phyloP scores from a whole-genome alignment of 2,888 invertebrate species.

The Acleris literana region DNA sequence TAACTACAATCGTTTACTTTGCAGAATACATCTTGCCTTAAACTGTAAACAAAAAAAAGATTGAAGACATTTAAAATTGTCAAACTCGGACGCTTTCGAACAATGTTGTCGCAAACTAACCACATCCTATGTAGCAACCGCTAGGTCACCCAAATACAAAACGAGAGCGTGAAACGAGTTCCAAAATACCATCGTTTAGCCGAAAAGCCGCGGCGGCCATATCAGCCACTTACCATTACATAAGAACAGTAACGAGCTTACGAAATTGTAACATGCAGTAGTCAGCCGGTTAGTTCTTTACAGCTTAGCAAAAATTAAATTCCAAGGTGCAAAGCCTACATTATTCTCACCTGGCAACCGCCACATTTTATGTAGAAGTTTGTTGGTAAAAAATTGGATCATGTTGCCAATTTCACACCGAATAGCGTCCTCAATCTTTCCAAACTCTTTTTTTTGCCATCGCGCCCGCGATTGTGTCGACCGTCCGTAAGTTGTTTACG shows the following conservation, averaged over 20 bases:
- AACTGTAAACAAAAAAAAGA: too few species aligned
- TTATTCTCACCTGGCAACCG: too few species aligned
- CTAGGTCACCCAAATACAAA: slow-evolving; percentile 22
- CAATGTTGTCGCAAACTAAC: slow-evolving; percentile 1
- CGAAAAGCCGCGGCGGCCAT: slow-evolving; percentile 6
- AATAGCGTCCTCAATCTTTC: too few species aligned
- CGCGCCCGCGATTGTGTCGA: too few species aligned
- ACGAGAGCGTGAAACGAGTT: slow-evolving; percentile 26
- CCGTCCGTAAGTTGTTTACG: too few species aligned
- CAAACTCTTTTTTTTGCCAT: too few species aligned
- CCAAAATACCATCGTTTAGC: slow-evolving; percentile 17
- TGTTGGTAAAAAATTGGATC: too few species aligned
- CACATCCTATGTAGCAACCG: slow-evolving; percentile 2
- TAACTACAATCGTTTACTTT: too few species aligned
- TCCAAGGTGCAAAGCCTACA: too few species aligned
- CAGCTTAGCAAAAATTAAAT: neutral
- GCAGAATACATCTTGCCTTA: too few species aligned
- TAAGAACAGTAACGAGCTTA: slow-evolving; percentile 40
- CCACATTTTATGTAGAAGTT: too few species aligned
- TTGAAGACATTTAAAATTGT: neutral
- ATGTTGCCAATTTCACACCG: too few species aligned
- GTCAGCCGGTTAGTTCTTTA: neutral
- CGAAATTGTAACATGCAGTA: slow-evolving; percentile 42
- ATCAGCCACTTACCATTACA: slow-evolving; percentile 26
- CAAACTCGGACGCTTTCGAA: neutral